phyloP scores from a whole-genome alignment of 2,113 vertebrate genomes.

The Gallinago undulata region DNA sequence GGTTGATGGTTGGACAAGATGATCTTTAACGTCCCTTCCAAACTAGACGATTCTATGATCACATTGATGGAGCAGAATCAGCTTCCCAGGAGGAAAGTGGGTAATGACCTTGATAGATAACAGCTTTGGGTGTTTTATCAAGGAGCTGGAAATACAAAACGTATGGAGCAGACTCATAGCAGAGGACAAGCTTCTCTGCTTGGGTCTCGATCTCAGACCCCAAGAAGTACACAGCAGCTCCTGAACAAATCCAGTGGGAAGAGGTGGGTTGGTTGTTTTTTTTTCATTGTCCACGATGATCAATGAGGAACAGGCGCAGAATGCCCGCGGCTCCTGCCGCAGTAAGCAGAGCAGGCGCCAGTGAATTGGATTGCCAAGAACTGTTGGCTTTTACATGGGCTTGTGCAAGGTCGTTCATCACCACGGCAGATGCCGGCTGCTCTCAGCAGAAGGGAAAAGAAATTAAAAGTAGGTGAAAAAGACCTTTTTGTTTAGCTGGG shows the following conservation, averaged over 20 bases:
- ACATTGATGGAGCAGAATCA: background rate
- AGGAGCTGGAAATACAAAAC: background rate
- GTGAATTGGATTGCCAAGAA: background rate
- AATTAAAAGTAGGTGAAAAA: slow-evolving; percentile 20
- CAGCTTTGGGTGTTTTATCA: background rate
- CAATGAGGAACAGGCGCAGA: background rate
- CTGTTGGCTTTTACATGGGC: background rate
- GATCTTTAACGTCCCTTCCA: too few relatives aligned
- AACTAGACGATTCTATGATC: too few relatives aligned
- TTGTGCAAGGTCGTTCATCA: background rate
- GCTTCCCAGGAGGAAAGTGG: background rate
- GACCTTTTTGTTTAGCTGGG: slow-evolving; percentile 6
- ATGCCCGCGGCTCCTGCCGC: background rate
- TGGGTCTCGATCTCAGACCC: background rate
- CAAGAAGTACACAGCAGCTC: fast-evolving
- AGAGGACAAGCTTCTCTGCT: background rate
- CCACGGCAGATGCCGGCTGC: fast-evolving
- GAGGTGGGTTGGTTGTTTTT: background rate
- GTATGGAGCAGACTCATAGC: background rate
- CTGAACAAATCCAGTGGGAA: background rate
- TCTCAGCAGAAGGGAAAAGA: background rate
- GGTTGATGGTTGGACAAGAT: too few relatives aligned
- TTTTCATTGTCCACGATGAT: background rate
- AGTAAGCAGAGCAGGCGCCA: background rate
- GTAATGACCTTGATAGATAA: background rate